Conservation (phyloP, 2,888 invertebrate species). For the Nasonovia ribisnigri region DNA sequence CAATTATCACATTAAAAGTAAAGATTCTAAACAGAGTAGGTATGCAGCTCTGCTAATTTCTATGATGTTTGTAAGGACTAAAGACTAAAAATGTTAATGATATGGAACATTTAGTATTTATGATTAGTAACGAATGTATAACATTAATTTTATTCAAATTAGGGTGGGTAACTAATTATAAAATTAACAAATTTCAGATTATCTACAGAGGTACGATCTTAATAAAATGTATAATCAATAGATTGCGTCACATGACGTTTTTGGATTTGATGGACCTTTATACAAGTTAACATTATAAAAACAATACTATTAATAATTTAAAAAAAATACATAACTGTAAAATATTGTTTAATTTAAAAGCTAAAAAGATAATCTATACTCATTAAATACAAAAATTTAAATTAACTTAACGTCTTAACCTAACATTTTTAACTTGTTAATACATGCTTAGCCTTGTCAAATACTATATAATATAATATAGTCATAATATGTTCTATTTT, state of each 20-base stretch:
- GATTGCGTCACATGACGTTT: neutral
- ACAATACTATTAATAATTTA: neutral
- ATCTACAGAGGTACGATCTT: neutral
- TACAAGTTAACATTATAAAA: neutral
- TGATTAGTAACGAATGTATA: neutral
- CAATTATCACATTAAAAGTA: neutral
- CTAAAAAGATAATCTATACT: neutral
- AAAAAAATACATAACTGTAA: neutral
- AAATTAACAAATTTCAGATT: neutral
- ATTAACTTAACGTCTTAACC: neutral
- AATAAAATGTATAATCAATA: neutral
- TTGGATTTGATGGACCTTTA: neutral
- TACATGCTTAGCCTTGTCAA: neutral
- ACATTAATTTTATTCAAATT: neutral
- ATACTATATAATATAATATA: constrained; percentile 36
- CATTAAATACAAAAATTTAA: neutral
- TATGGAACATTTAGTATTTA: neutral
- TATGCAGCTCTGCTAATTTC: neutral
- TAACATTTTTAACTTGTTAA: neutral
- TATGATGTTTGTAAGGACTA: neutral
- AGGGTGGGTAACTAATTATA: neutral
- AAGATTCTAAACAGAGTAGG: neutral
- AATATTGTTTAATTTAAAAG: neutral
- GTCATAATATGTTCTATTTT: constrained; percentile 40
- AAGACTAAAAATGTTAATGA: neutral